A percentile compares a stretch with the other conserved stretches of the same genome.
phyloP scores from a whole-genome alignment of 1,140 invertebrate species.

The Elymnias hypermnestra region DNA sequence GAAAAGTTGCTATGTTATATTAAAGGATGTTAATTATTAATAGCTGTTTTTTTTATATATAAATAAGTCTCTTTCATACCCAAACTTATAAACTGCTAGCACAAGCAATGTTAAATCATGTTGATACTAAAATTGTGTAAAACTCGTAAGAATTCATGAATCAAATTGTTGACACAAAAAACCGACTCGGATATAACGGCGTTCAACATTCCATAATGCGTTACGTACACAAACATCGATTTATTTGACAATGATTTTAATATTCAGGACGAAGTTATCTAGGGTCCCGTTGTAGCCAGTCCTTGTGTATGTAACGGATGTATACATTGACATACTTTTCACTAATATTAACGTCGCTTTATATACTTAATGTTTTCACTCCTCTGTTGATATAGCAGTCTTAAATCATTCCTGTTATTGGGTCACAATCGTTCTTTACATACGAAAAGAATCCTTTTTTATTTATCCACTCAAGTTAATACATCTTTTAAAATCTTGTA shows the following conservation, averaged over 20 bases:
- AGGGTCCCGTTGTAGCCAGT: slow-evolving; percentile 37
- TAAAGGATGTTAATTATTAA: no score
- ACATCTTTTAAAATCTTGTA: no score
- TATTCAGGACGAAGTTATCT: slow-evolving; percentile 51
- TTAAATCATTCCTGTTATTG: no score
- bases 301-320: slow-evolving; percentile 31
- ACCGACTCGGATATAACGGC: slow-evolving; percentile 3
- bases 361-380: no score
- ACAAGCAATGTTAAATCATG: neutral
- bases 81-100: neutral
- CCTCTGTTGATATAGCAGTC: no score
- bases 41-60: no score
- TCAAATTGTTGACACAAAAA: neutral
- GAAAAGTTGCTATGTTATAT: no score
- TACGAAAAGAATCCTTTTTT: no score
- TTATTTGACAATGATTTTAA: slow-evolving; percentile 43
- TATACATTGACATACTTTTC: slow-evolving; percentile 13
- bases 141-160: neutral
- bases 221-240: slow-evolving; percentile 25
- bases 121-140: neutral
- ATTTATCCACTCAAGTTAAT: no score
- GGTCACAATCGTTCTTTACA: no score
- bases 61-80: no score
- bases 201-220: slow-evolving; percentile 1
- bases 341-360: neutral